Conservation (phyloP, 2,888 invertebrate genomes). For the Thereva nobilitata region DNA sequence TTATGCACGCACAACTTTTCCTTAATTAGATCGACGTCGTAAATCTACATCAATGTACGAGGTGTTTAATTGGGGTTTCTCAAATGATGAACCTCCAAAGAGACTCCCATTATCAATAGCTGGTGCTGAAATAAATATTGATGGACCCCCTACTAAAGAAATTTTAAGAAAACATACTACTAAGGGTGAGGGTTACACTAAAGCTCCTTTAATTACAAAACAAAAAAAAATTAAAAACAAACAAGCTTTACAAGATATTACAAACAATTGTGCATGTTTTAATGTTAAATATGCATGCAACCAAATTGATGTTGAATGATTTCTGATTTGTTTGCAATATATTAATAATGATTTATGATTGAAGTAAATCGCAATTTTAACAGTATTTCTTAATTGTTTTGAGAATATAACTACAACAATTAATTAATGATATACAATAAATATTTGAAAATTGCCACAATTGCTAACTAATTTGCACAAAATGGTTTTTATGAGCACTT, state of each 20-base stretch:
- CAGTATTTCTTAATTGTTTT: neutral
- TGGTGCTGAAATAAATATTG: constrained; percentile 58
- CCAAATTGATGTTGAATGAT: neutral
- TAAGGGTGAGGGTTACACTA: constrained; percentile 56
- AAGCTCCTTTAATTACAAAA: constrained; percentile 40
- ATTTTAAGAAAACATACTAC: constrained; percentile 43
- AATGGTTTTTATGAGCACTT: too few species aligned
- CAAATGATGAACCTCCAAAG: constrained; percentile 59
- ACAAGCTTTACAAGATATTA: constrained; percentile 11
- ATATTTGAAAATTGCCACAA: too few species aligned
- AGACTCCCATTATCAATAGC: constrained; percentile 57
- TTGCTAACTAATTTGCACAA: too few species aligned
- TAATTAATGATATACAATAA: too few species aligned
- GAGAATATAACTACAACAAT: too few species aligned
- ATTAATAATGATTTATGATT: neutral
- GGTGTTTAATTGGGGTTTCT: constrained; percentile 69
- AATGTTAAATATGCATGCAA: constrained; percentile 3
- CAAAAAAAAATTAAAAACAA: constrained; percentile 11
- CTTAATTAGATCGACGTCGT: constrained; percentile 55
- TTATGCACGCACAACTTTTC: constrained; percentile 44
- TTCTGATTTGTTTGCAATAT: neutral
- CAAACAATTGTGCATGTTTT: neutral
- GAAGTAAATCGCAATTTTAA: neutral
- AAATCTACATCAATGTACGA: constrained; percentile 75
- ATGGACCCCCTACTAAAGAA: constrained; percentile 51